Conservation (phyloP, 2,113 vertebrate genomes). For the Nyctibius bracteatus region DNA sequence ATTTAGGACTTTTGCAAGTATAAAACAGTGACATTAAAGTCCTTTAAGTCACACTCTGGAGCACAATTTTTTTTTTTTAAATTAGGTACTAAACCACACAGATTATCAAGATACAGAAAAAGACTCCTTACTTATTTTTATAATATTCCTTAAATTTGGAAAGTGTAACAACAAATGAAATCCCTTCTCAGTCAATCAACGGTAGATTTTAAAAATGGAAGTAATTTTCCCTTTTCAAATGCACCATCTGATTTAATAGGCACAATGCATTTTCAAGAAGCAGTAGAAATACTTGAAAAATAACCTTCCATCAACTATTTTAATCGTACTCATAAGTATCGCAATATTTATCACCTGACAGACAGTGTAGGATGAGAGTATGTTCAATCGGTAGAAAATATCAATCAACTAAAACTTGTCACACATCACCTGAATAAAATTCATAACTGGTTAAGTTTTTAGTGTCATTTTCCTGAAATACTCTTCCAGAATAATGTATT, state of each 20-base stretch:
- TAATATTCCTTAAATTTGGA: not conserved
- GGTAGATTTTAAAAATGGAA: not conserved
- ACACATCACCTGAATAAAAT: conserved; percentile 47
- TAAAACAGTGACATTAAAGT: not conserved
- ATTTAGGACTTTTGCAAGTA: not conserved
- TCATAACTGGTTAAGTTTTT: conserved; percentile 9
- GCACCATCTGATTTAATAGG: conserved; percentile 17
- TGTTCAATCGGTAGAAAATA: conserved; percentile 49
- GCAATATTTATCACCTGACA: conserved; percentile 67
- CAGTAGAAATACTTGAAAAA: conserved; percentile 43
- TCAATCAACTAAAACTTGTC: conserved; percentile 57
- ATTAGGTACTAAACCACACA: not conserved
- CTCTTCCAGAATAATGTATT: conserved; percentile 1
- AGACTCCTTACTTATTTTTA: not conserved
- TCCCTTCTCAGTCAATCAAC: not conserved
- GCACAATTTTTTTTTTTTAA: not conserved
- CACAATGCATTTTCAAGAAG: conserved; percentile 21
- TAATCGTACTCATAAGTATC: conserved; percentile 45
- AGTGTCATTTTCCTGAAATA: not conserved
- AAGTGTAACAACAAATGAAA: not conserved
- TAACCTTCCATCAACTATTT: conserved; percentile 55
- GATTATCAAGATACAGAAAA: not conserved
- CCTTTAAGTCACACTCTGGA: not conserved
- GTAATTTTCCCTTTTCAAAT: conserved; percentile 24
- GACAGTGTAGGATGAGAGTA: conserved; percentile 43